Evolutionary conservation across 1,140 invertebrate genomes (phyloP), one percentile per base, ranked within the genome.

Genomic region (Patella vulgata): DNA sequence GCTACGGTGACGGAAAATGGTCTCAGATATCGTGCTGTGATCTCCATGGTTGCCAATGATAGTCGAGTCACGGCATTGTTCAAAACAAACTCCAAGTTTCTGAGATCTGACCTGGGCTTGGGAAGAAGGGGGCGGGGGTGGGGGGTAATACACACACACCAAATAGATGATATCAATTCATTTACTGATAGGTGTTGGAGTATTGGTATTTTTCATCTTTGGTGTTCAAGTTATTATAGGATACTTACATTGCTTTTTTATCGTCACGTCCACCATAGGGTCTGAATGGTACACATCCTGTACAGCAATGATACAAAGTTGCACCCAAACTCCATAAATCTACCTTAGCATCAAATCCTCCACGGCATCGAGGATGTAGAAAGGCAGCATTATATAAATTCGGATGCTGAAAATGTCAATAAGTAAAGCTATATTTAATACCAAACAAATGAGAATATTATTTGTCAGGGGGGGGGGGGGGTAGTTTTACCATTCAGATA

Each of bases 261-360:
- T 98, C 97, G 70, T 92, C 90, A 12, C 96, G 86, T 0, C 96
- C 95, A 1, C 94, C 94, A 84, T 91, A 96, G 0, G 96, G 96
- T 47, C 85, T 87, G 78, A 98, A 98, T 5, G 96, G 96, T 50
- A 98, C 85, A 81, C 93, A 91, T 0, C 96, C 96, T 1, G 96
- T 98, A 0, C 95, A 95, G 4, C 97, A 94, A 84, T 98, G 96
- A 79, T 96, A 98, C 0, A 98, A 79, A 0, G 96, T 99, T 0
- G 98, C 96, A 40, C 96, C 96, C 72, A 98, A 95, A 5, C 94
- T 97, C 96, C 96, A 99, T 9, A 99, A 85, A 85, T 99, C 96
- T 27, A 88, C 95, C 42, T 93, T 95, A 0, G 94, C 94, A 14
- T 92, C 92, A 86, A 98, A 98, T 19, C 71, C 46, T 19, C 96